Conservation (phyloP, 2,113 vertebrate species). For the Chloropsis cyanopogon region DNA sequence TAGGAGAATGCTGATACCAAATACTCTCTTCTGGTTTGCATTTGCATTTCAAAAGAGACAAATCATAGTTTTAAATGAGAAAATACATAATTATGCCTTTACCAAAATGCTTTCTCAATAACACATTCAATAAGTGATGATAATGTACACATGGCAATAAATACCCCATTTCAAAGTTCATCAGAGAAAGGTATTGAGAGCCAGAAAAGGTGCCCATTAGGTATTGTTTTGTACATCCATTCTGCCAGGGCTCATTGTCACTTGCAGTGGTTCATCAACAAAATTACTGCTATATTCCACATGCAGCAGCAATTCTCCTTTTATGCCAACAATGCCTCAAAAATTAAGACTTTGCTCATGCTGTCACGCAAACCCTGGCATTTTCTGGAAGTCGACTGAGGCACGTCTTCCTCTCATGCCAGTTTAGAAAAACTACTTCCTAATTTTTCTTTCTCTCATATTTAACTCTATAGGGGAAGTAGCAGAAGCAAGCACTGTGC, state of each 20-base stretch:
- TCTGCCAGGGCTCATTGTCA: background rate
- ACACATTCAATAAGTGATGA: background rate
- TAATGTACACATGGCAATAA: background rate
- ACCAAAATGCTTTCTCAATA: constrained; percentile 18
- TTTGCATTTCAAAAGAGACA: constrained; percentile 46
- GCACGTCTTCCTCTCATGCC: background rate
- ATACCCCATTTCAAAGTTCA: background rate
- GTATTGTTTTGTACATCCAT: background rate
- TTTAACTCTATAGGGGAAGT: background rate
- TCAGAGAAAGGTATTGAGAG: background rate
- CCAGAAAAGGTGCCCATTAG: background rate
- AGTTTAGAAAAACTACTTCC: background rate
- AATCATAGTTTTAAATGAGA: constrained; percentile 28
- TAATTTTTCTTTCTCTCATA: background rate
- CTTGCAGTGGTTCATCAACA: background rate
- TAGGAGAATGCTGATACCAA: constrained; percentile 34
- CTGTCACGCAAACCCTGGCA: background rate
- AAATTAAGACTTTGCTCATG: background rate
- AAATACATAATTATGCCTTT: constrained; percentile 18
- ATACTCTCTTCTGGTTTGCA: constrained; percentile 34
- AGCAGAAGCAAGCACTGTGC: background rate
- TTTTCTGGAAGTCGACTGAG: background rate
- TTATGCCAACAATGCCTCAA: background rate
- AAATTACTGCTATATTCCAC: background rate
- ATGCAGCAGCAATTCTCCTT: background rate